These are phyloP conservation scores for Nebria brevicollis DNA, from an alignment of 2,888 invertebrate species.

Conservation along the genomic window DNA sequence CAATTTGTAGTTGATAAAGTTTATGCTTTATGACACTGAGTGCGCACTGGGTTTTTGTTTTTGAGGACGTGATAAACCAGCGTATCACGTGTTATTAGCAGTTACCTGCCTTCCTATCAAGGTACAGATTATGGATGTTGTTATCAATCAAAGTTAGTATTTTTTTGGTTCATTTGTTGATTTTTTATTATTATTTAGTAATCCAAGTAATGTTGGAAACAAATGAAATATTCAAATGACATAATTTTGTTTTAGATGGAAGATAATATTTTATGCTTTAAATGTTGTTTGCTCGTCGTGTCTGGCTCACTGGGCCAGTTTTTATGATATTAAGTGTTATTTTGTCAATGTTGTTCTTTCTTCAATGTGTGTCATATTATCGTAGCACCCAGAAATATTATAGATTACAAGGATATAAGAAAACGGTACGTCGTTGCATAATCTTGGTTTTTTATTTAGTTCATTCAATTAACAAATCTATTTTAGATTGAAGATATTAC, in stretches of 20 bases:
- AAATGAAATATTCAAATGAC: neutral
- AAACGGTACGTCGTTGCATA: conserved; percentile 59
- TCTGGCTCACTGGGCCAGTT: conserved; percentile 54
- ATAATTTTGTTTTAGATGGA: conserved; percentile 28
- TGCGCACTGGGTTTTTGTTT: no score
- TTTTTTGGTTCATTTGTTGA: conserved; percentile 2
- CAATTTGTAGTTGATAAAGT: no score
- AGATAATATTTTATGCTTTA: conserved; percentile 50
- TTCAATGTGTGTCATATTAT: conserved; percentile 64
- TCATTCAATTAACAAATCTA: conserved; percentile 5
- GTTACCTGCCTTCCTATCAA: conserved; percentile 15
- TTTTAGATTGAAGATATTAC: conserved; percentile 62
- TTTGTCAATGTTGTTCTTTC: conserved; percentile 59
- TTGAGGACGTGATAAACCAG: neutral
- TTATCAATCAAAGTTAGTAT: conserved; percentile 29
- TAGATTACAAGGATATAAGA: conserved; percentile 62
- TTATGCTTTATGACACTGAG: no score
- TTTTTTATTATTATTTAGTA: neutral
- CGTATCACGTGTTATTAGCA: neutral
- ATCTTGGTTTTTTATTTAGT: neutral
- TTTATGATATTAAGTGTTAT: conserved; percentile 54
- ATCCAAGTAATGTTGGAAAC: neutral
- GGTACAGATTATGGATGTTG: conserved; percentile 34
- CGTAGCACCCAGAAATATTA: conserved; percentile 63
- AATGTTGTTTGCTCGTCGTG: conserved; percentile 54